Base-by-base conservation (phyloP, 2,113 vertebrate genomes). In the Tursiops truncatus region DNA sequence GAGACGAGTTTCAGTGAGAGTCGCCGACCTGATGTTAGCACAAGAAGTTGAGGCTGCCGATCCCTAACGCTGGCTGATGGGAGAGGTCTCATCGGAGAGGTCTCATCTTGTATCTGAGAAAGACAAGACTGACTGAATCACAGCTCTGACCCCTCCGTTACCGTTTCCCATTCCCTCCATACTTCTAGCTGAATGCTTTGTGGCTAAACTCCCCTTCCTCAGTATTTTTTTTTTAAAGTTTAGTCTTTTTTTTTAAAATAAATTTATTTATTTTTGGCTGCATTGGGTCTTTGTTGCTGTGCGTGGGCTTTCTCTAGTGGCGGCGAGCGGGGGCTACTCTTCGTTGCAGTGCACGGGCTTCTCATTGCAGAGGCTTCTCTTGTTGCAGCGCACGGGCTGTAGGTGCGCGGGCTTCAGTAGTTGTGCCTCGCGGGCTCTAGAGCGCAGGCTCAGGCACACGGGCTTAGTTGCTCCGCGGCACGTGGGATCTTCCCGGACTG, bases 1-100 rank as follows among this genome's bases (percentile, higher is more conserved):
- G 67, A 41, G 33, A 7, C 3, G 12, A 1, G 14, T n/a, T 58
- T 91, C 31, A 4, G 1, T 10, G 28, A 63, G 68, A 73, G 65
- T n/a, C 26, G 12, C n/a, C 3, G 0, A 6, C 12, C 1, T 2
- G 20, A 28, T 12, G 10, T 44, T 3, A 10, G 26, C 7, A 1
- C 0, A 12, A 1, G 14, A 15, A 47, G n/a, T 4, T 31, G 38
- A 10, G 21, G 14, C 15, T 18, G 13, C 41, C 25, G 21, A 1
- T 33, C 9, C 33, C 58, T 9, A 67, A 50, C 13, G 38, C 38
- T 23, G 5, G 38, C 26, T 0, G 60, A 38, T 36, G 50, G 53
- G 31, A 20, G 56, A 18, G 56, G 53, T 50, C 44, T 86, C 62
- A 1, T 23, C 63, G 44, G 31, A 20, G 56, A 23, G 62, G 53